Conservation (phyloP, 2,888 invertebrate genomes). For the Boloria euphrosyne region DNA sequence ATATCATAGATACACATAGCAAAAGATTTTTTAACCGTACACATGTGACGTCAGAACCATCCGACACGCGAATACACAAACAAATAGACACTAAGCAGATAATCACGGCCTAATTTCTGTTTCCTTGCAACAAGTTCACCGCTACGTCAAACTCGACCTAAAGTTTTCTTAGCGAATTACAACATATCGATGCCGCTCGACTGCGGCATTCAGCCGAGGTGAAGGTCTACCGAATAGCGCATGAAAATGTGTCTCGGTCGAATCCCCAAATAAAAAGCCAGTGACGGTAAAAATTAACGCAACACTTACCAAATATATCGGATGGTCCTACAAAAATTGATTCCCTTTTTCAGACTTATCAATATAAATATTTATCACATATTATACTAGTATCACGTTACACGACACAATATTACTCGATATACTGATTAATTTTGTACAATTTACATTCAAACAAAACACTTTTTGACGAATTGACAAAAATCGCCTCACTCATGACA, state of each 20-base stretch:
- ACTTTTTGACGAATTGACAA: conserved; percentile 78
- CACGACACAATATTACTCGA: conserved; percentile 65
- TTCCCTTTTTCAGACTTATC: conserved; percentile 61
- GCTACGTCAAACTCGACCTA: conserved; percentile 51
- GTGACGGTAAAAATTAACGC: conserved; percentile 63
- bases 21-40: conserved; percentile 63
- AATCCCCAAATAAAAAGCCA: conserved; percentile 60
- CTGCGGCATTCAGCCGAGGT: conserved; percentile 35
- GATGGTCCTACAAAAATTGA: conserved; percentile 55
- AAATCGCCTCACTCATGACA: conserved; percentile 70
- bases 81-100: conserved; percentile 51
- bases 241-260: conserved; percentile 48
- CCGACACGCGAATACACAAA: conserved; percentile 59
- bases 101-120: conserved; percentile 57
- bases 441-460: conserved; percentile 72
- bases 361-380: conserved; percentile 67
- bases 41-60: conserved; percentile 69
- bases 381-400: conserved; percentile 67
- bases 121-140: conserved; percentile 51
- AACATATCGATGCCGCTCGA: not conserved
- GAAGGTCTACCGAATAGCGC: conserved; percentile 44
- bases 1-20: conserved; percentile 60
- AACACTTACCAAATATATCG: conserved; percentile 74
- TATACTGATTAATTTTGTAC: conserved; percentile 72
- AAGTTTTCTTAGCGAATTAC: conserved; percentile 45